Base-by-base conservation (phyloP, 2,113 vertebrate genomes). In the Myrmophylax atrothorax region DNA sequence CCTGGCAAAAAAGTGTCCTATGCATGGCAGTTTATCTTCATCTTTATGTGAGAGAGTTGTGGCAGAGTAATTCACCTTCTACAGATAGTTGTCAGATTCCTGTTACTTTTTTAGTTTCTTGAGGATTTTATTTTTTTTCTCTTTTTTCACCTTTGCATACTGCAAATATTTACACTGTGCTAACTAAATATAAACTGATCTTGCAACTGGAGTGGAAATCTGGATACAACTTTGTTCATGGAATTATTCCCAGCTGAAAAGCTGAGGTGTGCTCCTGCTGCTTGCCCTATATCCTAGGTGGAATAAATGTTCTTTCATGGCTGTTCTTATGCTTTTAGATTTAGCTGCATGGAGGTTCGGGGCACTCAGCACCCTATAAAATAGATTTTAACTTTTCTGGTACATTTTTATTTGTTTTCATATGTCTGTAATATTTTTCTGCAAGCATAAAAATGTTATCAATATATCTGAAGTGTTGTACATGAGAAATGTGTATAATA, bases 241-340 rank as follows among this genome's bases (percentile, higher is more conserved):
- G 87, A 89, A 73, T 80, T 86, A 38, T 53, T 94, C 88, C 29
- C 23, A 62, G n/a, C 16, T 94, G 79, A 78, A 92, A 84, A 77
- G 53, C 37, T 60, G 69, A 80, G 60, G 47, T 81, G 52, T 83
- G 59, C 50, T 88, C 26, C 44, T 74, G 29, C 53, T 69, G 80
- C 55, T 84, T 88, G 46, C 37, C 12, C 12, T 52, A 8, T 69
- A 19, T 74, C 22, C 9, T 22, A 20, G 28, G 14, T 78, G 28
- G 31, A 93, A 42, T 68, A 86, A 75, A 63, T 56, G 25, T 37
- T 82, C 55, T 91, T 91, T 94, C 29, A 75, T 56, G 50, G 29
- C 38, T 95, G 10, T 40, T 60, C n/a, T 67, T 60, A 77, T 56
- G 16, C 18, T 26, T 73, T 94, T 85, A 55, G 46, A 16, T 37